A percentile compares a stretch with the other conserved stretches of the same genome.
phyloP scores from a whole-genome alignment of 2,113 vertebrate genomes.

The Axis porcinus region DNA sequence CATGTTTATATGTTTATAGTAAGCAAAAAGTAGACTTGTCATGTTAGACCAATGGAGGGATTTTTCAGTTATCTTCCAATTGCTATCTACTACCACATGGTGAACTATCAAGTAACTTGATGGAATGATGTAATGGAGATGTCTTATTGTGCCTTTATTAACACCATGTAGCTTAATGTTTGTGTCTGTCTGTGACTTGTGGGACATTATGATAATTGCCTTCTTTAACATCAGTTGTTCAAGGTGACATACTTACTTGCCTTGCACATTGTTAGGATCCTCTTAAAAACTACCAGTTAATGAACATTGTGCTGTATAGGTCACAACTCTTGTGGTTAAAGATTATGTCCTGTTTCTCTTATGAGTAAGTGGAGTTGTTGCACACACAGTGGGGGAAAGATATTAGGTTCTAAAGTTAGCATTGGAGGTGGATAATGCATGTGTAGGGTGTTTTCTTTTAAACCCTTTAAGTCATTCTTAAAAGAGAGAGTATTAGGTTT shows the following conservation, averaged over 20 bases:
- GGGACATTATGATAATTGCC: neutral
- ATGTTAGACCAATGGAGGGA: neutral
- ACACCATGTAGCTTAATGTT: neutral
- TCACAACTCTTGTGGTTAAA: constrained; percentile 14
- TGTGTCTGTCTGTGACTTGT: neutral
- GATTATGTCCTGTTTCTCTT: neutral
- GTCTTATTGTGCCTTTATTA: neutral
- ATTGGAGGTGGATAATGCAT: neutral
- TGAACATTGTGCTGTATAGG: neutral
- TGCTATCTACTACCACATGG: neutral
- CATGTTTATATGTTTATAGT: neutral
- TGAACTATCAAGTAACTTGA: neutral
- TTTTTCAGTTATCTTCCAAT: constrained; percentile 11
- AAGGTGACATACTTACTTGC: neutral
- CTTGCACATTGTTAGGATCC: neutral
- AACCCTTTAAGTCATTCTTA: neutral
- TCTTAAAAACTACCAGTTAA: constrained; percentile 2
- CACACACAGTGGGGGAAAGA: neutral
- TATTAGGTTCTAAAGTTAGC: neutral
- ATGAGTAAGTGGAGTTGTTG: neutral
- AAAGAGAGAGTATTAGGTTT: neutral
- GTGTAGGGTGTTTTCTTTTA: neutral
- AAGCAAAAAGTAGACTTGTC: neutral
- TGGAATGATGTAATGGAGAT: neutral
- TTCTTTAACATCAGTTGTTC: neutral